These are phyloP conservation scores for Chrysocyon brachyurus DNA, from an alignment of 2,797 vertebrate genomes.

Conservation along the genomic window DNA sequence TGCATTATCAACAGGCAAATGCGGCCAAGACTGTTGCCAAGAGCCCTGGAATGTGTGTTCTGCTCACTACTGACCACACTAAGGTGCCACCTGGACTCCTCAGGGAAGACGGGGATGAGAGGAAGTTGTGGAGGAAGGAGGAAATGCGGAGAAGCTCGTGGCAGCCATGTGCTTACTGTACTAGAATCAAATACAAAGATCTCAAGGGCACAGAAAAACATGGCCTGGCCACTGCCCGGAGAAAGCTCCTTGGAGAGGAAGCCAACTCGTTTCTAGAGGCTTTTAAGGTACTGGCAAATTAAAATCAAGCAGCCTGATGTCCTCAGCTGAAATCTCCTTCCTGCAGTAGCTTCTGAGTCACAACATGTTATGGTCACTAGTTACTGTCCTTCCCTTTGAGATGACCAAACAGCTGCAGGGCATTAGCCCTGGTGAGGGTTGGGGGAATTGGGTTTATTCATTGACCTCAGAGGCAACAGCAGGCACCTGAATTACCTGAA, in stretches of 20 bases:
- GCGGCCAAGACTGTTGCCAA: constrained; percentile 79
- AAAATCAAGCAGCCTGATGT: not conserved
- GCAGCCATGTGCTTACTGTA: not conserved
- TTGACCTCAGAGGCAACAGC: rapidly evolving
- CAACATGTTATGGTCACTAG: not conserved
- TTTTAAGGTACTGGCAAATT: constrained; percentile 36
- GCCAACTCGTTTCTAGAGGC: not conserved
- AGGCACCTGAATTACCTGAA: not conserved
- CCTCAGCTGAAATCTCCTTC: not conserved
- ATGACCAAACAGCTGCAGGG: rapidly evolving
- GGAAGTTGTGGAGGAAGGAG: not conserved
- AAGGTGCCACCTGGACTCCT: not conserved
- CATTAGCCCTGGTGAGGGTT: not conserved
- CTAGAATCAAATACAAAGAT: constrained; percentile 8
- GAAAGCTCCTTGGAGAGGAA: not conserved
- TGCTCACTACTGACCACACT: constrained; percentile 39
- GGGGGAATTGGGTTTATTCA: not conserved
- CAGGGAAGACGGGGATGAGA: not conserved
- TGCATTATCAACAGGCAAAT: constrained; percentile 63
- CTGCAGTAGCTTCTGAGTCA: not conserved
- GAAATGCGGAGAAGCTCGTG: not conserved
- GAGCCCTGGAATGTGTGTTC: not conserved
- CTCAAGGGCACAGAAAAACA: not conserved
- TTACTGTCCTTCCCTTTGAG: not conserved
- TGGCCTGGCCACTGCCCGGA: not conserved